phyloP scores from a whole-genome alignment of 2,113 vertebrate genomes.

The Aspiorhynchus laticeps region DNA sequence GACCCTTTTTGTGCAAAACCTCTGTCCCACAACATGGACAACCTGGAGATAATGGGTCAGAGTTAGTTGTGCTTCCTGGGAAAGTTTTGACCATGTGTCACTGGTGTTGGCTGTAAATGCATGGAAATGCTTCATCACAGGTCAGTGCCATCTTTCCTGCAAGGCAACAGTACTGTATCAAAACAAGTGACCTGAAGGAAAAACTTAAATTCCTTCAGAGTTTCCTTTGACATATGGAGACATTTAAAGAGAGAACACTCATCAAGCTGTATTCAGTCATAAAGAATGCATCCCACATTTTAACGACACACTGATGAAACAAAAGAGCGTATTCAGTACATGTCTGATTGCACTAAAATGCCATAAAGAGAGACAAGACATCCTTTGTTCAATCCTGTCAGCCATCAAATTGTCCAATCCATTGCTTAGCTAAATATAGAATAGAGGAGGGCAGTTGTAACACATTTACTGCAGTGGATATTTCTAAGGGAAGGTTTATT shows the following conservation, averaged over 20 bases:
- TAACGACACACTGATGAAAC: constrained; percentile 1
- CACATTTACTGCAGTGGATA: constrained; percentile 5
- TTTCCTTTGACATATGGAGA: neutral
- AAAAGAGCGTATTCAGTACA: constrained; percentile 22
- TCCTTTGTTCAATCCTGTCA: constrained; percentile 16
- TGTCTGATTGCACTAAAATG: constrained; percentile 30
- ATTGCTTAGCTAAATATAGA: constrained; percentile 20
- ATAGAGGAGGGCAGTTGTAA: neutral
- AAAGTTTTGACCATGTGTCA: neutral
- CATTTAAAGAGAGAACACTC: neutral
- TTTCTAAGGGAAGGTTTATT: neutral
- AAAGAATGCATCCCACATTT: neutral
- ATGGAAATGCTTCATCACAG: neutral
- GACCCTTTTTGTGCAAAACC: neutral
- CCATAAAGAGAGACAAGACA: constrained; percentile 14
- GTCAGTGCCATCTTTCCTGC: neutral
- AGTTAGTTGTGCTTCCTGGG: neutral
- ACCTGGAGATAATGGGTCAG: neutral
- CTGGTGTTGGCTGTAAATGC: neutral
- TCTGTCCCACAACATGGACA: neutral
- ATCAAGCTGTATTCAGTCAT: constrained; percentile 8
- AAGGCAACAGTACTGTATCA: neutral
- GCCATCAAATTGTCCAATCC: neutral
- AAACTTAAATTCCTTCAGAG: neutral
- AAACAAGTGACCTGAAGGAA: neutral